A percentile compares a stretch with the other conserved stretches of the same genome.
Evolutionary conservation across 2,113 vertebrate genomes (phyloP).

Genomic region (Scortum barcoo): DNA sequence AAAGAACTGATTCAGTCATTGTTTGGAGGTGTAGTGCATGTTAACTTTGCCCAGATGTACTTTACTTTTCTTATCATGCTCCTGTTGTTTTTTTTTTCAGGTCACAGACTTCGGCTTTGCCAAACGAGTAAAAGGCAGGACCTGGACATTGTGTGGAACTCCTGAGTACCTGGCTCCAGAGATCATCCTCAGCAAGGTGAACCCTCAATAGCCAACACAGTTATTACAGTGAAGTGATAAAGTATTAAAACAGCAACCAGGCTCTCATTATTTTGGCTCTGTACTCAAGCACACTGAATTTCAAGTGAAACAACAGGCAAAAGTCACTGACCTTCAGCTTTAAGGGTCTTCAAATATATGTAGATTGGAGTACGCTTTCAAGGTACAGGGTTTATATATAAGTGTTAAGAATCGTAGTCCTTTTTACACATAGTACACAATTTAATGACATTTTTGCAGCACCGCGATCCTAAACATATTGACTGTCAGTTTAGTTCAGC

Average conservation of each 20-base stretch:
- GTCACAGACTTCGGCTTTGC: slow-evolving; percentile 99
- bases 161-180: slow-evolving; percentile 99
- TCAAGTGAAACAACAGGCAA: background rate
- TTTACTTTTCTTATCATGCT: background rate
- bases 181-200: slow-evolving; percentile 99
- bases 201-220: background rate
- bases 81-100: slow-evolving; percentile 72
- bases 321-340: background rate
- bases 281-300: background rate
- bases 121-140: slow-evolving; percentile 99
- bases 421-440: background rate
- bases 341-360: background rate
- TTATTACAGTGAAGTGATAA: too few species aligned
- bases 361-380: too few species aligned
- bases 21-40: background rate
- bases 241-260: background rate
- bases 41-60: background rate
- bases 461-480: background rate
- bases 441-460: background rate
- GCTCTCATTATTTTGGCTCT: background rate
- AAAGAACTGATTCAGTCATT: background rate
- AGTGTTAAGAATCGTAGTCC: background rate
- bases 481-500: background rate
- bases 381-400: slow-evolving; percentile 6
- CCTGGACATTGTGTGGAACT: slow-evolving; percentile 99